Percentiles rank a stretch among this genome's conserved stretches.
Conservation (phyloP, 2,113 vertebrate genomes). For the Larimichthys polyactis region DNA sequence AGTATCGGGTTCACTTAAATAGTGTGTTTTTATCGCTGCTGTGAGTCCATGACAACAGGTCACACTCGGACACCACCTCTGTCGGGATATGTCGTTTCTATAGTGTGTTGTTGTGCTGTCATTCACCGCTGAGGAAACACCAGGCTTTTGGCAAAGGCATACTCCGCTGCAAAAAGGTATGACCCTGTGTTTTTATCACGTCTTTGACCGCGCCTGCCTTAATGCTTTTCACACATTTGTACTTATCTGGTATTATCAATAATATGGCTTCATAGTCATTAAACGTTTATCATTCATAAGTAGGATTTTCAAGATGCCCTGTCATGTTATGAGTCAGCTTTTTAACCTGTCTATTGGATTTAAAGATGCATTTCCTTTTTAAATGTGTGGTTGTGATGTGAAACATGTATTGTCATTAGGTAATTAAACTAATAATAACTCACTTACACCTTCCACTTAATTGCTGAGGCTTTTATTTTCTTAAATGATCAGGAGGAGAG, state of each 20-base stretch:
- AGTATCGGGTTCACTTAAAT: constrained; percentile 14
- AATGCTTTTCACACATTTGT: neutral
- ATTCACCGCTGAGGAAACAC: constrained; percentile 27
- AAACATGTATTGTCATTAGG: neutral
- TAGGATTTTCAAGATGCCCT: neutral
- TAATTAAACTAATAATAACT: neutral
- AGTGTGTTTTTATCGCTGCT: neutral
- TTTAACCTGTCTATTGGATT: neutral
- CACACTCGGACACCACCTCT: neutral
- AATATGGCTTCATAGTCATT: neutral
- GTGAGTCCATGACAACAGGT: neutral
- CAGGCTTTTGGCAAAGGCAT: constrained; percentile 5
- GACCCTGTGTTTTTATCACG: neutral
- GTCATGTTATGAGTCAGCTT: constrained; percentile 41
- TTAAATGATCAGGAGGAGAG: neutral
- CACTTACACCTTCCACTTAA: neutral
- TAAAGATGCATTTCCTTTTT: neutral
- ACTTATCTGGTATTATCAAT: neutral
- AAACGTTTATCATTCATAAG: neutral
- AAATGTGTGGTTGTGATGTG: neutral
- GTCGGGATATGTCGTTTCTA: neutral
- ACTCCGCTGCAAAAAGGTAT: constrained; percentile 57
- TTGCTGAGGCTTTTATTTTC: neutral
- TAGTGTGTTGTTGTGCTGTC: constrained; percentile 16
- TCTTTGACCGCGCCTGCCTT: neutral